Conservation (phyloP, 2,888 invertebrate genomes). For the Nephrotoma appendiculata region DNA sequence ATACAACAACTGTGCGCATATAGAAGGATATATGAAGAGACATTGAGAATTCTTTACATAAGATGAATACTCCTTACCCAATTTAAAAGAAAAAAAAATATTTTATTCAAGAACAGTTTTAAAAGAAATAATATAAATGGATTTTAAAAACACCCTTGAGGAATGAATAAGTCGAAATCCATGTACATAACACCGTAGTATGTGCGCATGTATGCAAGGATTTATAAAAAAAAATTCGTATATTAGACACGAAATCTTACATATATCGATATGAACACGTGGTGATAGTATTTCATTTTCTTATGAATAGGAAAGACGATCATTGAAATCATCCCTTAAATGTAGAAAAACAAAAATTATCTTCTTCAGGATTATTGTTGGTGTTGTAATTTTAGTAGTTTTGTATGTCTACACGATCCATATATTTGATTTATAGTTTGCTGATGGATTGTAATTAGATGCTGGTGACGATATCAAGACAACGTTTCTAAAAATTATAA, state of each 20-base stretch:
- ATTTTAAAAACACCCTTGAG: background rate
- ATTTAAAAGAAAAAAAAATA: background rate
- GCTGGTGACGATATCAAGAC: background rate
- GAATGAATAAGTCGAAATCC: background rate
- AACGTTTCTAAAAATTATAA: background rate
- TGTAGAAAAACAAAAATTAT: background rate
- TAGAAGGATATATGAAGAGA: background rate
- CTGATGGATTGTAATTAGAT: background rate
- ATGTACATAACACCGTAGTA: background rate
- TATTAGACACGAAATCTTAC: background rate
- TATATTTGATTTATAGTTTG: background rate
- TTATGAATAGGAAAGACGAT: background rate
- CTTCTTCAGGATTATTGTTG: background rate
- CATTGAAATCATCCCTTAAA: background rate
- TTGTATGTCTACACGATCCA: background rate
- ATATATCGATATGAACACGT: background rate
- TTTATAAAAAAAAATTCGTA: background rate
- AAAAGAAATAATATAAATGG: background rate
- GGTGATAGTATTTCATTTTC: background rate
- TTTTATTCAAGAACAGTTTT: background rate
- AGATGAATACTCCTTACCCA: background rate
- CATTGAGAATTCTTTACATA: background rate
- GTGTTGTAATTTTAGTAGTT: background rate
- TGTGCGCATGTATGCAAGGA: background rate
- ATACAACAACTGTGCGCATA: background rate